phyloP scores from a whole-genome alignment of 2,797 vertebrate genomes.

The Coccyzus lansbergi region DNA sequence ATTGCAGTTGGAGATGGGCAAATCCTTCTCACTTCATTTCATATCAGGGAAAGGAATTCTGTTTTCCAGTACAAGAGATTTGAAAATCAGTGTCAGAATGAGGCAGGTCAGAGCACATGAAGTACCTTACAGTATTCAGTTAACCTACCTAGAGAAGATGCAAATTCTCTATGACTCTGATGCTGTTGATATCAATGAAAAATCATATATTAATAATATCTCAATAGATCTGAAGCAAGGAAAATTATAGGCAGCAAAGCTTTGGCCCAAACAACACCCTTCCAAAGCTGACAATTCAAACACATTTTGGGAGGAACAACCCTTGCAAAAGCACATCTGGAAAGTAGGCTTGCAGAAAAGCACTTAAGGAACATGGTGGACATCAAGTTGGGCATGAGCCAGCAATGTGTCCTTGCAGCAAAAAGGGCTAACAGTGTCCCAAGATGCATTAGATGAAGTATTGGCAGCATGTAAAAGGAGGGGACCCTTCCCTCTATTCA shows the following conservation, averaged over 20 bases:
- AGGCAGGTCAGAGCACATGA: background rate
- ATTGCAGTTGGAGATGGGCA: background rate
- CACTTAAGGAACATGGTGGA: background rate
- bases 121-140: background rate
- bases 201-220: background rate
- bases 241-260: background rate
- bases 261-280: background rate
- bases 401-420: rapidly evolving
- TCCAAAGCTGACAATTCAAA: background rate
- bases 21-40: background rate
- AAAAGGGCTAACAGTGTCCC: rapidly evolving
- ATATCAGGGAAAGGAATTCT: background rate
- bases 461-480: background rate
- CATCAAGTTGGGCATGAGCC: background rate
- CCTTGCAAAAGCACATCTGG: background rate
- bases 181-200: background rate
- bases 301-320: background rate
- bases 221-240: background rate
- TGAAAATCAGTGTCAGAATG: background rate
- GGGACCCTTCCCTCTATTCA: background rate
- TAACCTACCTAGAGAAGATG: background rate
- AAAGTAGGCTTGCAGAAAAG: background rate
- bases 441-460: background rate
- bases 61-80: background rate
- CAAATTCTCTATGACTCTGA: background rate